Percentiles rank a stretch among this genome's conserved stretches.
Conservation (phyloP, 2,113 vertebrate genomes). For the Dolichallabes microphthalmus region DNA sequence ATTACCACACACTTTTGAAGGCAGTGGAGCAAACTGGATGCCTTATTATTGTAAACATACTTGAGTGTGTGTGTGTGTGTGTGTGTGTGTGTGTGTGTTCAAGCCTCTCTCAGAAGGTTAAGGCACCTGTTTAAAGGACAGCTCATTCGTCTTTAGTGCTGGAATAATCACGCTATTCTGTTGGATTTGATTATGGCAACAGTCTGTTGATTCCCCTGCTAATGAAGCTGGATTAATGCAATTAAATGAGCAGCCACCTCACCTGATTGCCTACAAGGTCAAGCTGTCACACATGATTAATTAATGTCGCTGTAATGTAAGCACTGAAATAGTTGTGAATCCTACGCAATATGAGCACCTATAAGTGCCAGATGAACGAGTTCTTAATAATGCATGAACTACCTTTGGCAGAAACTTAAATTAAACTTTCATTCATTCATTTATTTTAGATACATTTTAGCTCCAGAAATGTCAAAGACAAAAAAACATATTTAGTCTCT, state of each 20-base stretch:
- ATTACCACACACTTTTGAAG: background rate
- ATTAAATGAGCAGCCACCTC: conserved; percentile 37
- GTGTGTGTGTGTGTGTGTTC: background rate
- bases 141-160: conserved; percentile 23
- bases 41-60: background rate
- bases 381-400: background rate
- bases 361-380: background rate
- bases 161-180: conserved; percentile 32
- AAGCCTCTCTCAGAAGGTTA: conserved; percentile 6
- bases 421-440: background rate
- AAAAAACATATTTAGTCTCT: conserved; percentile 1
- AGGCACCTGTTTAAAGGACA: background rate
- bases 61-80: background rate
- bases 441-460: background rate
- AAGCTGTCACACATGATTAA: conserved; percentile 34
- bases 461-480: background rate
- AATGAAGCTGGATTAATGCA: conserved; percentile 49
- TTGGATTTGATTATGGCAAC: conserved; percentile 46
- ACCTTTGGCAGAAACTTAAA: background rate
- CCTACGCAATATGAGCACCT: background rate
- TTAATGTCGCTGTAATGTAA: background rate
- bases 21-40: background rate
- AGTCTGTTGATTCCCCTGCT: conserved; percentile 42
- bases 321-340: background rate
- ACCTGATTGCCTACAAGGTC: conserved; percentile 45